Evolutionary conservation across 2,888 invertebrate genomes (phyloP), one percentile per base, ranked within the genome.

Genomic region (Ectemnius continuus): DNA sequence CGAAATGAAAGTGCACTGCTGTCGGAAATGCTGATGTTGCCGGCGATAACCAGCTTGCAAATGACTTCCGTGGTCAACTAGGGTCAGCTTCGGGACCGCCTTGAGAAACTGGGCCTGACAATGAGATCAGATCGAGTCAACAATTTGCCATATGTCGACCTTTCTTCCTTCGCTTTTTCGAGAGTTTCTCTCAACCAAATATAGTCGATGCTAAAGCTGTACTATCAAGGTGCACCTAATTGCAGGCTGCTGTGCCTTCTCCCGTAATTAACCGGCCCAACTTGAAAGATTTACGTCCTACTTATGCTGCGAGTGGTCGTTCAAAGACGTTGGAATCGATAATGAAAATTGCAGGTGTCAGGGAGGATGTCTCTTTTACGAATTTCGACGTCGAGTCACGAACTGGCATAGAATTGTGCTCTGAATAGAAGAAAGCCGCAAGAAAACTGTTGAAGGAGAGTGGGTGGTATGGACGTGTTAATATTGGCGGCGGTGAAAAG

Each of bases 231-330:
- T 75, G 76, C 78, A 82, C 86, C 84, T 86, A 86, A 86, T 86
- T 86, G 84, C 85, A 82, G 79, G 78, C 75, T 36, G 56, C 65
- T 70, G 80, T 70, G 80, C 73, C 80, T 76, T 76, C 76, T 76
- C 73, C 75, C 76, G 82, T 80, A 85, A 85, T 86, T 86, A 86
- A 86, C 84, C 83, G 84, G 71, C 76, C 78, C 73, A 74, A 81
- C 70, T 78, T 75, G 73, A 68, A 80, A 78, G 85, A 85, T 85
- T 85, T 85, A 85, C 80, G 78, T 71, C 62, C 57, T 48, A 61
- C 69, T 78, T 74, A 79, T 66, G 67, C 47, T 6, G 20, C 48
- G 60, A 61, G 71, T 65, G 8, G 1, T 36, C 8, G 36, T 11
- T 36, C 36, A 8, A 36, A 2, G 8, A 8, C 36, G 8, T 6